Evolutionary conservation across 2,888 invertebrate genomes (phyloP), one percentile per base, ranked within the genome.

Genomic region (Spodoptera littoralis): DNA sequence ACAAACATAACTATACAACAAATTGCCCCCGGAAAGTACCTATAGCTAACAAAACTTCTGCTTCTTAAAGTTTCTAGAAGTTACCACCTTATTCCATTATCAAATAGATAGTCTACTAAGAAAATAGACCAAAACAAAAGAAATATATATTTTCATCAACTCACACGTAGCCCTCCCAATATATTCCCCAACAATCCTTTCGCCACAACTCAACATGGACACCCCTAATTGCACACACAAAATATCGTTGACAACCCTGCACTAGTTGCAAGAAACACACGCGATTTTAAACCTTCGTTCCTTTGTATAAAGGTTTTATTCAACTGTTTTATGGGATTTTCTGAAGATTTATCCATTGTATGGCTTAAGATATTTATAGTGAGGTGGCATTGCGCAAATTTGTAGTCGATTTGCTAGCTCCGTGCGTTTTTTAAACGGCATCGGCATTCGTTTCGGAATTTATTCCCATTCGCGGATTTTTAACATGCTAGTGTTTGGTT

Each of bases 321-420:
- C 11, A 41, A 46, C n/a, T 27, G 60, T 48, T 82, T 80, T 76
- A 80, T 71, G 70, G 71, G 71, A 75, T 76, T 83, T 77, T 66
- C 79, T 68, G 68, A 70, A 83, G 84, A 88, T 89, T 88, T 89
- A 89, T 87, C 85, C 77, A 63, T 68, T 61, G 77, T 73, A 78
- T 79, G 77, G 79, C 70, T 80, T 85, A 86, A 88, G 87, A 85
- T 87, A 84, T 88, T 89, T 89, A 88, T 83, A 86, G 86, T 80
- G 79, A 80, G 79, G 82, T 82, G 81, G 75, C 84, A 87, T 88
- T 87, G 87, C 87, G 80, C 81, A 65, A 84, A 83, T 90, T 90
- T 91, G 90, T 90, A 85, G 81, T 79, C 85, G 82, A 86, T 87
- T 86, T 86, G 84, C 82, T 79, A 79, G 77, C 71, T 76, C 76